These are phyloP conservation scores for Pyrocoelia pectoralis DNA, from an alignment of 2,888 invertebrate species.

Conservation along the genomic window DNA sequence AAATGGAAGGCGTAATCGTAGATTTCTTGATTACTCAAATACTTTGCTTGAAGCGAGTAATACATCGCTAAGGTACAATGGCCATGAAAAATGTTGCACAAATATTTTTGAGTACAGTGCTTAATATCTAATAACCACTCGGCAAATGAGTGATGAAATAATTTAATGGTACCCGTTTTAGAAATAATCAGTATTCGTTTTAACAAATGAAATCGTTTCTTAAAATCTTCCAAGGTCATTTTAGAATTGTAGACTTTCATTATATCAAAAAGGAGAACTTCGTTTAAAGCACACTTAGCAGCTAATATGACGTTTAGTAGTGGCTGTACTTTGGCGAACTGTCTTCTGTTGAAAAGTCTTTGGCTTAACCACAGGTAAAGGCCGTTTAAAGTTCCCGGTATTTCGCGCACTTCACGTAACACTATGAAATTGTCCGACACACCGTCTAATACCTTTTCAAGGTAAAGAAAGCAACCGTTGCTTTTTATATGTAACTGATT, in stretches of 20 bases:
- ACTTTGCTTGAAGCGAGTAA: constrained; percentile 75
- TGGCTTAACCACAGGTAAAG: constrained; percentile 95
- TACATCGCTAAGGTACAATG: constrained; percentile 89
- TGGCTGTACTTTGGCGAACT: constrained; percentile 86
- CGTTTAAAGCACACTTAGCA: constrained; percentile 84
- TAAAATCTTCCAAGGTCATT: constrained; percentile 82
- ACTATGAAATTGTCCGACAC: constrained; percentile 94
- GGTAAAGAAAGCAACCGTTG: constrained; percentile 89
- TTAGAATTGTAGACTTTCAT: constrained; percentile 81
- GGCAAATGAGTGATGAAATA: constrained; percentile 95
- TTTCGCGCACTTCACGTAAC: constrained; percentile 88
- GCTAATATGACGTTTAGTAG: constrained; percentile 88
- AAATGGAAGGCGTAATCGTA: constrained; percentile 77
- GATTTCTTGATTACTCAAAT: constrained; percentile 76
- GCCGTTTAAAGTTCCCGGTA: constrained; percentile 94
- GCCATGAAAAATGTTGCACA: constrained; percentile 87
- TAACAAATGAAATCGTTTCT: constrained; percentile 77
- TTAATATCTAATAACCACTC: constrained; percentile 97
- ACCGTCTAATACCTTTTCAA: constrained; percentile 89
- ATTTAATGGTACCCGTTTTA: constrained; percentile 68
- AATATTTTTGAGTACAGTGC: constrained; percentile 93
- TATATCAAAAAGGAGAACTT: constrained; percentile 82
- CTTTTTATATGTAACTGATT: constrained; percentile 96
- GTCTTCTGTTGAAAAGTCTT: constrained; percentile 86
- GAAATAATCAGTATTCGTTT: constrained; percentile 69